A percentile compares a stretch with the other conserved stretches of the same genome.
phyloP scores from a whole-genome alignment of 2,888 invertebrate genomes.

The Limnephilus marmoratus region DNA sequence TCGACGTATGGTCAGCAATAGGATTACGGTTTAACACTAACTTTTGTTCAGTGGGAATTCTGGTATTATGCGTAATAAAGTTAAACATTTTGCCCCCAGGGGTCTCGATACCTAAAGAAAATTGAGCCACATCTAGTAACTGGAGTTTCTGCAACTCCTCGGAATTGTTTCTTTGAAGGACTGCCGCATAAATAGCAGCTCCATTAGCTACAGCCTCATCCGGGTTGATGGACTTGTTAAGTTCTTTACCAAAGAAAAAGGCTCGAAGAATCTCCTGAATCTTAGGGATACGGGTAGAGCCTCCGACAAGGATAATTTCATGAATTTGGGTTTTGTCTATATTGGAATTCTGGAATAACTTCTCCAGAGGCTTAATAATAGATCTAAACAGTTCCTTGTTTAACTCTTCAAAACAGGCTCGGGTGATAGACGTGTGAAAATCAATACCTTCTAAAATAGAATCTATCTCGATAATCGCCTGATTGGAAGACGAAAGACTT shows the following conservation, averaged over 20 bases:
- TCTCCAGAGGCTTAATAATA: constrained; percentile 89
- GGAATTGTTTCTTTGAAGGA: constrained; percentile 92
- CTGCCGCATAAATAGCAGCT: constrained; percentile 86
- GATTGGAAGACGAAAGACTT: constrained; percentile 90
- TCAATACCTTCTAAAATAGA: constrained; percentile 96
- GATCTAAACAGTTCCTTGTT: constrained; percentile 95
- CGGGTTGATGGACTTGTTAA: constrained; percentile 98
- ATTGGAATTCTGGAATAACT: constrained; percentile 96
- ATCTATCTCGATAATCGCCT: constrained; percentile 96
- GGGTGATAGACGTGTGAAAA: constrained; percentile 96
- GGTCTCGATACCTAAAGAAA: constrained; percentile 94
- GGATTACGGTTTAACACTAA: constrained; percentile 81
- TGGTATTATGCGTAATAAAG: constrained; percentile 97
- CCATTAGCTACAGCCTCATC: constrained; percentile 93
- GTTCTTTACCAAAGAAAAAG: constrained; percentile 97
- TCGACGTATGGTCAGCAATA: constrained; percentile 77
- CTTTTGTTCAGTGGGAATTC: constrained; percentile 97
- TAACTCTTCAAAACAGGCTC: constrained; percentile 97
- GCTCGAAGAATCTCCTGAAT: constrained; percentile 92
- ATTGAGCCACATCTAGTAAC: constrained; percentile 93
- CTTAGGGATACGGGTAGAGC: constrained; percentile 98
- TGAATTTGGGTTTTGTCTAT: constrained; percentile 95
- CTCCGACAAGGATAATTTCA: constrained; percentile 96
- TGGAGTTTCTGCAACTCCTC: constrained; percentile 94
- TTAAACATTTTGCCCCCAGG: constrained; percentile 97